Base-by-base conservation (phyloP, 2,888 invertebrate species). In the Noctua janthina region DNA sequence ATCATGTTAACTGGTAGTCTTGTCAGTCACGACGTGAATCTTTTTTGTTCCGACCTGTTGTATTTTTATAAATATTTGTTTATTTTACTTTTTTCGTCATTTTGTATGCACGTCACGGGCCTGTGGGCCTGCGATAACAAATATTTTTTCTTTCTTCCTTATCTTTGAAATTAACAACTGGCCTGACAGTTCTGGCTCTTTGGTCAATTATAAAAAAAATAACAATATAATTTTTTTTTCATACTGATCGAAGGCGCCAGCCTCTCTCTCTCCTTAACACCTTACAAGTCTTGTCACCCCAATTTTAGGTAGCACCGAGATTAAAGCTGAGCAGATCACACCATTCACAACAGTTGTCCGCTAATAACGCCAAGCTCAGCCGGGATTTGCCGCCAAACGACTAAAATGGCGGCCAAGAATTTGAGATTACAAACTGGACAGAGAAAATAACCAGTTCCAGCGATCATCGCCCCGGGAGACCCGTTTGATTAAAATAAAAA, bases 281-380 rank as follows among this genome's bases (percentile, higher is more conserved):
- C 2, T 0, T 4, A 35, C 2, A 64, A 56, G n/a, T 54, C 0
- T 68, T 13, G 88, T 59, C 79, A 81, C 81, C 82, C 79, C 17
- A 82, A 75, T 78, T 86, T 84, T 80, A 56, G 73, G 67, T n/a
- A 71, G n/a, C 46, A 8, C 71, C 76, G 79, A 88, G 89, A 90
- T 91, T 90, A 91, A 88, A 87, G 78, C 80, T 74, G 69, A 82
- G 66, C 86, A 85, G 87, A 89, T 89, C 84, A 79, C 74, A 46
- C 72, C 79, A 75, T 83, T 87, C 88, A 80, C 83, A 81, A 84
- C 83, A 74, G 85, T 82, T 84, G 83, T 76, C 75, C 85, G 81
- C 82, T 90, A 88, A 91, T 91, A 90, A 89, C 79, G 84, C 84
- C 73, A 79, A 81, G 74, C 76, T 83, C 79, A 81, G 43, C 66